Conservation (phyloP, 2,888 invertebrate genomes). For the Cordilura impudica region DNA sequence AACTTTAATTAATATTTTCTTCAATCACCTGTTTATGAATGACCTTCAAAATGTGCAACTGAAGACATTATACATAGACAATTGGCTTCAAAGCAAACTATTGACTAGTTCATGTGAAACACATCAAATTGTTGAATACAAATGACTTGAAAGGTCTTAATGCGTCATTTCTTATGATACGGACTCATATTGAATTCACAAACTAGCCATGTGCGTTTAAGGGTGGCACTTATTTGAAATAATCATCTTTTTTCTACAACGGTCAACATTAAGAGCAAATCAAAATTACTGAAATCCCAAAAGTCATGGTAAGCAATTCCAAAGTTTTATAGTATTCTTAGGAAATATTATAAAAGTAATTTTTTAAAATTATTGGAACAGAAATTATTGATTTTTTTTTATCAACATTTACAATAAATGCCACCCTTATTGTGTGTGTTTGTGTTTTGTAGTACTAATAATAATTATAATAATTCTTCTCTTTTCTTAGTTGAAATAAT, state of each 20-base stretch:
- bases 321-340: no score
- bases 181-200: not conserved
- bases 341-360: no score
- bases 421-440: not conserved
- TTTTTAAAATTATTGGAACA: no score
- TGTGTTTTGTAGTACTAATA: not conserved
- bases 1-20: not conserved
- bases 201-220: not conserved
- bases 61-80: not conserved
- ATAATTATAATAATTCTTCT: constrained; percentile 6
- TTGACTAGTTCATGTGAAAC: constrained; percentile 36
- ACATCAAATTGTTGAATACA: constrained; percentile 10
- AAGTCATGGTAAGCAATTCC: no score
- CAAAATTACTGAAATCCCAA: no score
- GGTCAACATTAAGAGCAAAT: no score
- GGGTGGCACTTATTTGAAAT: not conserved
- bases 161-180: constrained; percentile 23
- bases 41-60: not conserved
- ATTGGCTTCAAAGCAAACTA: not conserved
- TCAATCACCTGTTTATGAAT: not conserved
- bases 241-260: not conserved
- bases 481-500: constrained; percentile 42
- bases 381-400: no score
- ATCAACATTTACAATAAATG: not conserved
- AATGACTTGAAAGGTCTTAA: constrained; percentile 38